phyloP scores from a whole-genome alignment of 2,797 vertebrate genomes.

The Aulostomus chinensis region DNA sequence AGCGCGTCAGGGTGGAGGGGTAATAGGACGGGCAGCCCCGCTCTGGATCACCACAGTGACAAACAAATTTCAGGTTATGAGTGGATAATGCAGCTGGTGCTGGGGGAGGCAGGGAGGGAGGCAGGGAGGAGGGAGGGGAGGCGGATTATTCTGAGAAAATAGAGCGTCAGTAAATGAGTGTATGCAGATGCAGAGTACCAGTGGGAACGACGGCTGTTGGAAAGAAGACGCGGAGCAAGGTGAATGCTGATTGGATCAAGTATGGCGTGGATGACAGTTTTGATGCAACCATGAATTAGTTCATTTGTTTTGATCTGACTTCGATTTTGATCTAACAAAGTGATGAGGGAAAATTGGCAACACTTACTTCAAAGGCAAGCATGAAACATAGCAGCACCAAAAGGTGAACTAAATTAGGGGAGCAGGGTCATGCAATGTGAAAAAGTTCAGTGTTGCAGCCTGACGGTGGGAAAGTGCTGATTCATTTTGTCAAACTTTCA shows the following conservation, averaged over 20 bases:
- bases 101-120: constrained; percentile 51
- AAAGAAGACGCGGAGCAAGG: constrained; percentile 54
- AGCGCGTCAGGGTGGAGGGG: constrained; percentile 31
- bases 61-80: constrained; percentile 74
- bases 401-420: constrained; percentile 26
- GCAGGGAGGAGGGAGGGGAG: constrained; percentile 49
- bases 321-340: constrained; percentile 38
- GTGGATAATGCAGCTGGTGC: constrained; percentile 63
- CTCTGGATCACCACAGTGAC: constrained; percentile 44
- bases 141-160: constrained; percentile 58
- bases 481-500: constrained; percentile 20
- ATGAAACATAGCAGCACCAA: constrained; percentile 16
- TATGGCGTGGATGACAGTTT: constrained; percentile 39
- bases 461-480: background rate
- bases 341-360: constrained; percentile 38
- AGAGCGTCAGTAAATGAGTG: constrained; percentile 56
- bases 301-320: constrained; percentile 51
- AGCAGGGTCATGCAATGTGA: constrained; percentile 7
- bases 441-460: too few relatives aligned
- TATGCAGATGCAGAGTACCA: constrained; percentile 58
- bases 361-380: constrained; percentile 36
- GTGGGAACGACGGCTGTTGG: constrained; percentile 35
- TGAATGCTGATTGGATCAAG: constrained; percentile 64
- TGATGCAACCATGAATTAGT: constrained; percentile 50
- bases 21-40: constrained; percentile 47